phyloP scores from a whole-genome alignment of 1,140 invertebrate genomes.

The Heterodera schachtii region DNA sequence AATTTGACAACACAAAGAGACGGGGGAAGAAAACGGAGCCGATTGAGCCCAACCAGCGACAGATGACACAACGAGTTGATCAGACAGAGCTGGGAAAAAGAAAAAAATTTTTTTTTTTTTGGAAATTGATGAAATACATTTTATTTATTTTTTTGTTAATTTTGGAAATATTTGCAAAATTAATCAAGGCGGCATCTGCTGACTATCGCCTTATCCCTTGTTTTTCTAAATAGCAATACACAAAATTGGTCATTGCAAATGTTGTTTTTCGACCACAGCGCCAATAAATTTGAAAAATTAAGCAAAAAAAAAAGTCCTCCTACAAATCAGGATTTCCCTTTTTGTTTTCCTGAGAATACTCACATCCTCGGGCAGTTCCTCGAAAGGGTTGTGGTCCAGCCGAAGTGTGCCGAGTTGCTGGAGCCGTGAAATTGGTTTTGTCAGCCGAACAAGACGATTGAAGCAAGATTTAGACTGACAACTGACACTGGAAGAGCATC shows the following conservation, averaged over 20 bases:
- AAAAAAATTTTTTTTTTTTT: too few species aligned
- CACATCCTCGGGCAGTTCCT: slow-evolving; percentile 36
- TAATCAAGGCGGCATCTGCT: too few species aligned
- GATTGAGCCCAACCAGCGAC: slow-evolving; percentile 3
- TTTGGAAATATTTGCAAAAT: too few species aligned
- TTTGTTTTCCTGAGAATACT: neutral
- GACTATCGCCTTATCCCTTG: too few species aligned
- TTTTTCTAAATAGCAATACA: too few species aligned
- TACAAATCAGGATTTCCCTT: too few species aligned
- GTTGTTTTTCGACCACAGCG: too few species aligned
- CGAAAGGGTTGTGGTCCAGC: slow-evolving; percentile 20
- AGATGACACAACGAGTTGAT: neutral
- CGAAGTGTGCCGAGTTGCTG: slow-evolving; percentile 2
- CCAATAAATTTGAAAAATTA: too few species aligned
- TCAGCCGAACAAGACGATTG: slow-evolving; percentile 15
- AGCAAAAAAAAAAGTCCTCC: neutral
- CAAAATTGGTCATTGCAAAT: too few species aligned
- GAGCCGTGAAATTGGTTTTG: slow-evolving; percentile 25
- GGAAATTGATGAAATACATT: neutral
- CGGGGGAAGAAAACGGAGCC: slow-evolving; percentile 16
- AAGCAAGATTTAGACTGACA: slow-evolving; percentile 10
- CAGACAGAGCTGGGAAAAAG: slow-evolving; percentile 10
- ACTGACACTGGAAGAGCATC: slow-evolving; percentile 21
- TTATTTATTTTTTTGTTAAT: too few species aligned
- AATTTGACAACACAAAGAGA: neutral